phyloP scores from a whole-genome alignment of 2,113 vertebrate species.

The Chitala chitala region DNA sequence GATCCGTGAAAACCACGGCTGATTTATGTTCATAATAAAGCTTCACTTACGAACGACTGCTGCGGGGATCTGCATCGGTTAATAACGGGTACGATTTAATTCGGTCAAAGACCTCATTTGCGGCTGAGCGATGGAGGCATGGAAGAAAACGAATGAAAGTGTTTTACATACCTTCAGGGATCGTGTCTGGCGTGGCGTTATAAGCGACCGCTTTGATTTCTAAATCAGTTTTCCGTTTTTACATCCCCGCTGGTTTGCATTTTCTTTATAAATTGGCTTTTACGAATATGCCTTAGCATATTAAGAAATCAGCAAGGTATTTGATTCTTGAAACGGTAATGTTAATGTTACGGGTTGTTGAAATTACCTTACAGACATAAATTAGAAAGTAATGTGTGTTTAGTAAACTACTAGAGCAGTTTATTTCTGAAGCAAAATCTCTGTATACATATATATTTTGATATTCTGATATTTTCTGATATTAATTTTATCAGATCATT shows the following conservation, averaged over 20 bases:
- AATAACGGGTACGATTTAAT: slow-evolving; percentile 9
- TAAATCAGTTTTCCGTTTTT: not conserved
- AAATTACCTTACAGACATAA: not conserved
- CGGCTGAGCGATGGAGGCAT: not conserved
- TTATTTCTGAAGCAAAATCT: not conserved
- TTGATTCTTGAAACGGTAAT: too few species aligned
- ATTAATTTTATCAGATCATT: too few species aligned
- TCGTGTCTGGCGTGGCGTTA: not conserved
- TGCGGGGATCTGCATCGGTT: not conserved
- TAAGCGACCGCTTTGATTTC: not conserved
- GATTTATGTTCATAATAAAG: not conserved
- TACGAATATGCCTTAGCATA: not conserved
- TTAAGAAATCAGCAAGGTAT: too few species aligned
- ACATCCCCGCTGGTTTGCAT: not conserved
- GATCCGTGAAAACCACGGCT: not conserved
- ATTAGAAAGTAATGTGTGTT: not conserved
- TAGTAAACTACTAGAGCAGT: too few species aligned
- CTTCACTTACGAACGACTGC: not conserved
- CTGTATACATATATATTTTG: too few species aligned
- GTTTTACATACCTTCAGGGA: not conserved
- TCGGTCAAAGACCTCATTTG: slow-evolving; percentile 1
- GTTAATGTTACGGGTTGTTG: too few species aligned
- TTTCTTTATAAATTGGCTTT: not conserved
- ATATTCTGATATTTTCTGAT: too few species aligned
- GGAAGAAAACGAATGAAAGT: not conserved